Percentiles rank a stretch among this genome's conserved stretches.
Conservation (phyloP, 2,797 vertebrate species). For the Crax fasciolata region DNA sequence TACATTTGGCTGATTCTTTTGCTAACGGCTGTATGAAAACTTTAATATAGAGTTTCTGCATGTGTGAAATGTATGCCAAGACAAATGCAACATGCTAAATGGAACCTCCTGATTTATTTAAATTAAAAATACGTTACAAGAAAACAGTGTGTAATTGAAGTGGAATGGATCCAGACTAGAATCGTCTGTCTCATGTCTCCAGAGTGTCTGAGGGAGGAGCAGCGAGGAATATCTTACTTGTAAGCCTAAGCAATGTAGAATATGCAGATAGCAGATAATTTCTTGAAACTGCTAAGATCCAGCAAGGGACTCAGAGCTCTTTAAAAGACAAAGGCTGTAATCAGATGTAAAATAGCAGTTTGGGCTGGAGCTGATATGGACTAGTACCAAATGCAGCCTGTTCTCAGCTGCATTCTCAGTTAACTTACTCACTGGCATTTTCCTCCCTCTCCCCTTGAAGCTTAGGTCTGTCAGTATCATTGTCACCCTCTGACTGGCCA, state of each 20-base stretch:
- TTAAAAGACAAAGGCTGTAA: conserved; percentile 53
- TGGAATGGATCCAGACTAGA: conserved; percentile 68
- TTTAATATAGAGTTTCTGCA: conserved; percentile 65
- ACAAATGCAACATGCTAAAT: conserved; percentile 69
- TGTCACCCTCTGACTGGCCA: accelerated
- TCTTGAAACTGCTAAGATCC: conserved; percentile 35
- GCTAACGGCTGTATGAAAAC: conserved; percentile 54
- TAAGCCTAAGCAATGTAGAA: conserved; percentile 28
- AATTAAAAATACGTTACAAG: conserved; percentile 70
- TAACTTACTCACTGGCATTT: background rate
- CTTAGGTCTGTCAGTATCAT: background rate
- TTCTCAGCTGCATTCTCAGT: background rate
- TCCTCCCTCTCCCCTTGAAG: background rate
- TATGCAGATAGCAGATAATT: conserved; percentile 51
- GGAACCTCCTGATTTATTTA: conserved; percentile 74
- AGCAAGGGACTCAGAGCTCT: conserved; percentile 17
- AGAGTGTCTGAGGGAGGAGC: conserved; percentile 53
- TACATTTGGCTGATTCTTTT: conserved; percentile 59
- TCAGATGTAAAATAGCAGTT: conserved; percentile 43
- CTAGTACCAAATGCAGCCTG: background rate
- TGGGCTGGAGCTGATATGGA: background rate
- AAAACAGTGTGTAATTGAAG: conserved; percentile 64
- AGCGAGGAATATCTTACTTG: conserved; percentile 29
- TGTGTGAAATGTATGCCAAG: conserved; percentile 70
- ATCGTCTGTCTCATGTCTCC: conserved; percentile 65